Conservation (phyloP, 2,113 vertebrate species). For the Corvus cornix region DNA sequence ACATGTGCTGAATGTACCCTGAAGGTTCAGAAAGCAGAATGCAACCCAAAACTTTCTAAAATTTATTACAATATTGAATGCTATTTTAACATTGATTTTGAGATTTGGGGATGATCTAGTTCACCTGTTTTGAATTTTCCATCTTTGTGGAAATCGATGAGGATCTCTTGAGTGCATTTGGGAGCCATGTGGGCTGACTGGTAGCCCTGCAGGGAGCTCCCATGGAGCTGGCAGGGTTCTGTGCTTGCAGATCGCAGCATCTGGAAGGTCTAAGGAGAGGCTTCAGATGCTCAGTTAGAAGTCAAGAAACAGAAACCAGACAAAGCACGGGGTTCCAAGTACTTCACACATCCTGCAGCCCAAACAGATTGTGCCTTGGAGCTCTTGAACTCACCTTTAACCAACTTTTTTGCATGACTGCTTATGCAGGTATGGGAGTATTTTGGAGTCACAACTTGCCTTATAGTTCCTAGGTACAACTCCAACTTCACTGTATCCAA, state of each 20-base stretch:
- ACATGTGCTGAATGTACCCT: background rate
- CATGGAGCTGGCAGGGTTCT: no score
- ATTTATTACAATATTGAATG: background rate
- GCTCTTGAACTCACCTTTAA: background rate
- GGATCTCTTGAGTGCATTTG: background rate
- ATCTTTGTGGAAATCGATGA: background rate
- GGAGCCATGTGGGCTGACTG: background rate
- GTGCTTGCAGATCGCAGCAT: background rate
- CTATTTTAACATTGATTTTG: background rate
- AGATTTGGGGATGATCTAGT: background rate
- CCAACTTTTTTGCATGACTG: background rate
- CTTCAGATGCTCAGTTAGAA: background rate
- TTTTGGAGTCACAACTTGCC: background rate
- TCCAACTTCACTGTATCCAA: background rate
- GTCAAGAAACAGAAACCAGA: background rate
- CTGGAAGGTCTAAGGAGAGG: rapidly evolving
- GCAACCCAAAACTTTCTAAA: background rate
- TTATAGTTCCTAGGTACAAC: background rate
- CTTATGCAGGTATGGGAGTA: background rate
- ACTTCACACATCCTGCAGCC: background rate
- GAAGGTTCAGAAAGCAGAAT: background rate
- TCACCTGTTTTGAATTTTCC: background rate
- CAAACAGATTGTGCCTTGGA: background rate
- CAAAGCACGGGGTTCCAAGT: background rate
- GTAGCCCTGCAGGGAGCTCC: background rate